phyloP scores from a whole-genome alignment of 2,113 vertebrate species.

The Carassius carassius region DNA sequence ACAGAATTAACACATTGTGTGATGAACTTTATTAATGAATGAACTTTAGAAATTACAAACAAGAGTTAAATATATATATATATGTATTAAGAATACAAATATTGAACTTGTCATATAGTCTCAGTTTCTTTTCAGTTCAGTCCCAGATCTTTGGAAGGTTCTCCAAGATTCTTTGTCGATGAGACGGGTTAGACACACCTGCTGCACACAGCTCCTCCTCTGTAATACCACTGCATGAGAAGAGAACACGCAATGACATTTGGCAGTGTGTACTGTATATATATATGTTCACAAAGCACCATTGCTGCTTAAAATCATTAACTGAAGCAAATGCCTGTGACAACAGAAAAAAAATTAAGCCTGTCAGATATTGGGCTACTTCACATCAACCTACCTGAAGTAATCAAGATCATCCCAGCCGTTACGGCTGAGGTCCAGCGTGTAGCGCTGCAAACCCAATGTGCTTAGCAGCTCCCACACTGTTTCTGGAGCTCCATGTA shows the following conservation, averaged over 20 bases:
- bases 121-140: constrained; percentile 56
- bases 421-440: constrained; percentile 72
- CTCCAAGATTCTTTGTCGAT: constrained; percentile 67
- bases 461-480: constrained; percentile 67
- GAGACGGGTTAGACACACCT: constrained; percentile 67
- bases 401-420: constrained; percentile 79
- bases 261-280: no score
- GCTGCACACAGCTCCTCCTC: constrained; percentile 74
- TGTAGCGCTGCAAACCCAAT: constrained; percentile 73
- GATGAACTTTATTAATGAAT: neutral
- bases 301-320: no score
- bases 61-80: no score
- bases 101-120: neutral
- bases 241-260: neutral
- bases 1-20: neutral
- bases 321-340: no score
- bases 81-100: neutral
- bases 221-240: constrained; percentile 72
- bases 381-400: constrained; percentile 70
- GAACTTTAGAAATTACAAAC: neutral
- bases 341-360: no score
- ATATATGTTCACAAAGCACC: no score
- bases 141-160: constrained; percentile 74
- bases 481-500: constrained; percentile 74
- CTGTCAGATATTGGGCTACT: no score